A percentile compares a stretch with the other conserved stretches of the same genome.
Conservation (phyloP, 1,140 invertebrate genomes). For the Lucilia cuprina region DNA sequence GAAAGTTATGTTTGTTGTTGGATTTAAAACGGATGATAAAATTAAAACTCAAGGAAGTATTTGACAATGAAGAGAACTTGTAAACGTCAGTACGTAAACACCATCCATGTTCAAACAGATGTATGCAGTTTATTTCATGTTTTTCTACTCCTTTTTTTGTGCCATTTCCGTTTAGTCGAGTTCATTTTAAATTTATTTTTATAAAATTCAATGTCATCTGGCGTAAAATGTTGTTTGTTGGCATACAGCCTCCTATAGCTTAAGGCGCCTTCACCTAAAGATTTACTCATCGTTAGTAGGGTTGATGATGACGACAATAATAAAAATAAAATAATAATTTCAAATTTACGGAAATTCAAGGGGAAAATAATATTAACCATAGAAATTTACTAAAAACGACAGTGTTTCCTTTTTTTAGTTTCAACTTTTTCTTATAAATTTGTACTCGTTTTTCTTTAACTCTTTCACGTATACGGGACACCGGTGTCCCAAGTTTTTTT, state of each 20-base stretch:
- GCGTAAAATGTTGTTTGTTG: not conserved
- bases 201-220: not conserved
- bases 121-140: too few species aligned
- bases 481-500: too few species aligned
- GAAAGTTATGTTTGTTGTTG: not conserved
- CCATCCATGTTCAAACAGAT: not conserved
- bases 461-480: too few species aligned
- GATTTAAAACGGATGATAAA: not conserved
- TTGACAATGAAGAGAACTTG: not conserved
- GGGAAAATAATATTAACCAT: not conserved
- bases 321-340: constrained; percentile 21
- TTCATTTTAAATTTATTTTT: not conserved
- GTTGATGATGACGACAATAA: constrained; percentile 21
- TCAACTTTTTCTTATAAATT: not conserved
- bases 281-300: not conserved
- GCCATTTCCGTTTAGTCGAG: not conserved
- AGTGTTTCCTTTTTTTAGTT: not conserved
- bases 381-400: not conserved
- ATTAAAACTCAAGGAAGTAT: constrained; percentile 21
- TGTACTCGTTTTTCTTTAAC: not conserved
- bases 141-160: not conserved
- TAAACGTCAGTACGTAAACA: too few species aligned
- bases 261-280: not conserved
- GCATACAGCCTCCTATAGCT: not conserved
- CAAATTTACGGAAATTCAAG: constrained; percentile 6